Percentiles rank a stretch among this genome's conserved stretches.
These are phyloP conservation scores for Kryptopterus vitreolus DNA, from an alignment of 2,797 vertebrate genomes.

Conservation along the genomic window DNA sequence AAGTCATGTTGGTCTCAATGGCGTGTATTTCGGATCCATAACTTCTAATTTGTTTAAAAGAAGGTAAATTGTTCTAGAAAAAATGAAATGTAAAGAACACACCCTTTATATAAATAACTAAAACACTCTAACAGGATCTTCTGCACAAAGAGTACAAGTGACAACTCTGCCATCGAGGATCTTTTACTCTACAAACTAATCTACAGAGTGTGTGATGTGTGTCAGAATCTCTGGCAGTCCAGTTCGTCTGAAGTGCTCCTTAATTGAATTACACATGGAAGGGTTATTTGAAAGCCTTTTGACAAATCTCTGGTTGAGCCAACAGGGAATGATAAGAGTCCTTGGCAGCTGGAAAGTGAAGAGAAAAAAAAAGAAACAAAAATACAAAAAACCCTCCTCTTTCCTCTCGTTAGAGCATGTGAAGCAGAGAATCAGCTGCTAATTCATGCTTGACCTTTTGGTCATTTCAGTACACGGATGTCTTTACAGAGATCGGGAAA, in stretches of 20 bases:
- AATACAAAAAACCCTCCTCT: not conserved
- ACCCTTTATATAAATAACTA: constrained; percentile 50
- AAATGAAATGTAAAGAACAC: not conserved
- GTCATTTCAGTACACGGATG: not conserved
- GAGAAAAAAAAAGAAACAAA: not conserved
- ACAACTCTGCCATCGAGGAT: constrained; percentile 9
- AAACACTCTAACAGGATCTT: not conserved
- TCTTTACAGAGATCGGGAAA: constrained; percentile 10
- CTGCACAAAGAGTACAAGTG: not conserved
- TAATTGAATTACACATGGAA: constrained; percentile 18
- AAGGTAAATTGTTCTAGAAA: not conserved
- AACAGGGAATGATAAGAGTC: constrained; percentile 21
- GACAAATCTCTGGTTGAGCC: constrained; percentile 21
- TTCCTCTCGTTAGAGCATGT: not conserved
- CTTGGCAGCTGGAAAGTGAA: constrained; percentile 4
- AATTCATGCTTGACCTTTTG: constrained; percentile 30
- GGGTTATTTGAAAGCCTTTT: constrained; percentile 35
- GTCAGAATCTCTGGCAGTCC: constrained; percentile 35
- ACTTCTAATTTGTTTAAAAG: not conserved
- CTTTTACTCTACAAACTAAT: constrained; percentile 7
- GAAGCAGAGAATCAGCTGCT: not conserved
- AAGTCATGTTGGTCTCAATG: too few species aligned
- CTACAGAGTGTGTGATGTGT: not conserved
- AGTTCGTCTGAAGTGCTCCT: constrained; percentile 41
- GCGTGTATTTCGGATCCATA: too few species aligned